Evolutionary conservation across 1,140 invertebrate genomes (phyloP), one percentile per base, ranked within the genome.

Genomic region (Lordiphosa clarofinis): DNA sequence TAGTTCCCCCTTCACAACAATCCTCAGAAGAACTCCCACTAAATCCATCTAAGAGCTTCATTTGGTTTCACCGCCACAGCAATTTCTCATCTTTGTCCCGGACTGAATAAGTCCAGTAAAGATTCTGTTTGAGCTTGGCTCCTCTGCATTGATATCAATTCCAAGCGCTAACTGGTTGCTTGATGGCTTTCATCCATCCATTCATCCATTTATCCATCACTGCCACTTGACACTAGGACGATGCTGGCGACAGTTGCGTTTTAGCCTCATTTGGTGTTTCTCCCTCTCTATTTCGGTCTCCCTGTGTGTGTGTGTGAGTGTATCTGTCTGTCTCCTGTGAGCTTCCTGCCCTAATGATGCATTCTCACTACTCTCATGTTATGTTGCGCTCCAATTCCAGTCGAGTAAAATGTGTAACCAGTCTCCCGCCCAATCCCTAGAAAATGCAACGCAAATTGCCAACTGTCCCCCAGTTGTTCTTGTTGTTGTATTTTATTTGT

Each of bases 341-440:
- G 52, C 57, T 57, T 64, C 42, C 73, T 56, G 39, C 75, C 71
- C 75, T 79, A 79, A 79, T 81, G 75, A 81, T 81, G 75, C 70
- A 71, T 74, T 81, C 75, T 79, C 75, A 50, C 66, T 6, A 28
- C 47, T 67, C 58, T 46, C 33, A 38, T 67, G 70, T 57, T 59
- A 40, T 61, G 56, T 60, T 67, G 67, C 62, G 64, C 64, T 76
- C 69, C 56, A 78, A 69, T 78, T 78, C 55, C 21, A 56, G 56
- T 78, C 56, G 73, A 69, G 58, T 46, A 53, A 58, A 68, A 53
- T 59, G 47, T 47, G 49, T 56, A 74, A 59, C 42, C 42, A 33
- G 10, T 6, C 35, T 13, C 9, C 21, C 37, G n/a, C 43, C 7
- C 5, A 13, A 43, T 8, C 8, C 15, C 5, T 9, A 42, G 46